Evolutionary conservation across 1,140 invertebrate species (phyloP).

Genomic region (Telenomus remus): DNA sequence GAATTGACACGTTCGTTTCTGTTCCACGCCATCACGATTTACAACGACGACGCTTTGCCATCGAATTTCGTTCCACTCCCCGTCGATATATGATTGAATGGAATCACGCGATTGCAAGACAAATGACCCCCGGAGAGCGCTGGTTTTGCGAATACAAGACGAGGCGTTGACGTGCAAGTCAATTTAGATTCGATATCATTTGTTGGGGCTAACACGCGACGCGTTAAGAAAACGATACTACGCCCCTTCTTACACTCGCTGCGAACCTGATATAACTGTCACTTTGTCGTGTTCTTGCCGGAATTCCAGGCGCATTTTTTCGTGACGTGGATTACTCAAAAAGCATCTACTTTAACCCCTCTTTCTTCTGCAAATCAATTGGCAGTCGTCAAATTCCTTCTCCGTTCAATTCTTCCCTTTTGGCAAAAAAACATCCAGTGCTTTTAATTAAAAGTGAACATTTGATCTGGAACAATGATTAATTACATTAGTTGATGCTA

Average conservation of each 20-base stretch:
- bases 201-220: conserved; percentile 40
- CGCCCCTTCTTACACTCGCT: too few relatives aligned
- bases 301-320: background rate
- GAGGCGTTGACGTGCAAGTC: conserved; percentile 43
- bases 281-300: conserved; percentile 8
- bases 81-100: conserved; percentile 38
- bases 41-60: conserved; percentile 8
- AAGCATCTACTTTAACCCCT: background rate
- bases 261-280: conserved; percentile 22
- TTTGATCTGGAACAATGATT: too few relatives aligned
- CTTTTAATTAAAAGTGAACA: too few relatives aligned
- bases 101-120: conserved; percentile 49
- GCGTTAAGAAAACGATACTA: conserved; percentile 27
- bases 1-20: too few relatives aligned
- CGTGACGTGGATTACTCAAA: background rate
- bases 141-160: conserved; percentile 20
- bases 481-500: too few relatives aligned
- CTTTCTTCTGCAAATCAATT: too few relatives aligned
- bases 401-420: too few relatives aligned
- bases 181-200: conserved; percentile 50
- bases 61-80: conserved; percentile 17
- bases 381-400: too few relatives aligned
- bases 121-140: conserved; percentile 29
- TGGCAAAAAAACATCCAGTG: too few relatives aligned
- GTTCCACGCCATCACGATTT: background rate